A percentile compares a stretch with the other conserved stretches of the same genome.
These are phyloP conservation scores for Leiothrix lutea DNA, from an alignment of 2,113 vertebrate genomes.

Conservation along the genomic window DNA sequence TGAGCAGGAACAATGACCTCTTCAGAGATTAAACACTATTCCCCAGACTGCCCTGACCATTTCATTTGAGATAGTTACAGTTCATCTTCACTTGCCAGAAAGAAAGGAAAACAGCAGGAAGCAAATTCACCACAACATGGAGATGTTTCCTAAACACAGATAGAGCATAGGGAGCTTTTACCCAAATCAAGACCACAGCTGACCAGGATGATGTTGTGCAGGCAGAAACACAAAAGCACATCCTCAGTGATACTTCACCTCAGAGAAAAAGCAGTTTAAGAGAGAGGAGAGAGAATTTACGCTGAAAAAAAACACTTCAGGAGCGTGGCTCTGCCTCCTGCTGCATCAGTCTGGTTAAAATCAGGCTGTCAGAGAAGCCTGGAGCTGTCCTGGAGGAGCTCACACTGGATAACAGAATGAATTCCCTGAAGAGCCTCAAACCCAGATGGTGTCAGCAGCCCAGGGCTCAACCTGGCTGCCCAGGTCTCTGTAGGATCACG, in stretches of 20 bases:
- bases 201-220: neutral
- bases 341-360: neutral
- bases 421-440: neutral
- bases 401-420: neutral
- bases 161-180: neutral
- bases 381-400: neutral
- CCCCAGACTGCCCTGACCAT: neutral
- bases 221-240: neutral
- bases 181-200: neutral
- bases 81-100: neutral
- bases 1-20: neutral
- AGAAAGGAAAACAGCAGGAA: neutral
- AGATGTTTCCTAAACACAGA: neutral
- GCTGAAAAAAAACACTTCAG: neutral
- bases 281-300: neutral
- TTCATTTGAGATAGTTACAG: neutral
- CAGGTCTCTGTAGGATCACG: neutral
- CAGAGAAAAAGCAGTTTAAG: neutral
- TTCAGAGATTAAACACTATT: neutral
- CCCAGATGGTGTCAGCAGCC: neutral
- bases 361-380: neutral
- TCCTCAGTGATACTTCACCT: neutral
- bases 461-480: neutral
- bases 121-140: neutral
- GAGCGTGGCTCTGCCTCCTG: neutral